A percentile compares a stretch with the other conserved stretches of the same genome.
Evolutionary conservation across 2,797 vertebrate genomes (phyloP).

Genomic region (Alectoris magna): DNA sequence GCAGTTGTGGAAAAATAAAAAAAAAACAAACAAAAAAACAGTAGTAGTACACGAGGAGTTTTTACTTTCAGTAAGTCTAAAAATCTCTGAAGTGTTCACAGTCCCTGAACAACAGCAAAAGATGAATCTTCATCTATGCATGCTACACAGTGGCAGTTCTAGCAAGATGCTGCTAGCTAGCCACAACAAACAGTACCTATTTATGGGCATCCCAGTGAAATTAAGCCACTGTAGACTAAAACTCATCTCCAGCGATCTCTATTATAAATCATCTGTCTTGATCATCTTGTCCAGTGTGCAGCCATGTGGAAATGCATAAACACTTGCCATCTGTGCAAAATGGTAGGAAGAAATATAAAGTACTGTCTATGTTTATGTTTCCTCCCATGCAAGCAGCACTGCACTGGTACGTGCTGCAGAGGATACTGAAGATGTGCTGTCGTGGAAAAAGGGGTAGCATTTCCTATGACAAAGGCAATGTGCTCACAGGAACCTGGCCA

Average conservation of each 20-base stretch:
- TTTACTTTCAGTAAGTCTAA: neutral
- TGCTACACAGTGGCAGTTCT: neutral
- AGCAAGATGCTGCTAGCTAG: neutral
- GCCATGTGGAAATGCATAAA: conserved; percentile 48
- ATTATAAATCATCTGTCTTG: conserved; percentile 61
- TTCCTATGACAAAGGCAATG: neutral
- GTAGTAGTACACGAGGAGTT: neutral
- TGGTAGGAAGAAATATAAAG: conserved; percentile 31
- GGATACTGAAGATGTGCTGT: neutral
- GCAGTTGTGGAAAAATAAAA: neutral
- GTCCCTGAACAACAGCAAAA: neutral
- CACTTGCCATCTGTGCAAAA: conserved; percentile 65
- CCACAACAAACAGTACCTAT: neutral
- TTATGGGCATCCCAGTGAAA: conserved; percentile 37
- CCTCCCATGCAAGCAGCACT: neutral
- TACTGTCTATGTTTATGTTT: conserved; percentile 6
- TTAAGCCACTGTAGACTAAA: conserved; percentile 21
- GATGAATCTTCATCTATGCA: neutral
- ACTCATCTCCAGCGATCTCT: conserved; percentile 25
- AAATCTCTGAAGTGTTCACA: neutral
- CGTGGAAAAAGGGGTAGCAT: neutral
- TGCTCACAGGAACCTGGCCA: neutral
- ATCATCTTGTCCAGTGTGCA: conserved; percentile 54
- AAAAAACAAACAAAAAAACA: neutral
- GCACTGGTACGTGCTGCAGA: neutral